phyloP scores from a whole-genome alignment of 2,797 vertebrate genomes.

The Erpetoichthys calabaricus region DNA sequence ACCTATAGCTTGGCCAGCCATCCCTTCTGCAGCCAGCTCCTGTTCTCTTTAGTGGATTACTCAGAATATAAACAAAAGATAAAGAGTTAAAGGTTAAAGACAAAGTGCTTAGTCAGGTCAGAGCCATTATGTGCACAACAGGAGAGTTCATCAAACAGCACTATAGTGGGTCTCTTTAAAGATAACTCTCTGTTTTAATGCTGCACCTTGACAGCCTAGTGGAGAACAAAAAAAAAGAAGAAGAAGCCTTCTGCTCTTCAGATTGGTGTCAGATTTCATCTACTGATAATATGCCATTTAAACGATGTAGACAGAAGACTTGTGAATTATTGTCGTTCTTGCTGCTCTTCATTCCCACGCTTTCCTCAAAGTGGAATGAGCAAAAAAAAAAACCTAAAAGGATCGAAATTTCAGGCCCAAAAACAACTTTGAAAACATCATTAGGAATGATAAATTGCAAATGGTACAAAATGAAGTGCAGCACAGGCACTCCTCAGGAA shows the following conservation, averaged over 20 bases:
- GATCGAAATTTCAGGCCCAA: slow-evolving; percentile 6
- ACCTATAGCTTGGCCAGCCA: no score
- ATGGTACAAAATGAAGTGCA: slow-evolving; percentile 7
- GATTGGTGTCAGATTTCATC: slow-evolving; percentile 8
- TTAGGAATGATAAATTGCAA: slow-evolving; percentile 14
- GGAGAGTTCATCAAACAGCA: no score
- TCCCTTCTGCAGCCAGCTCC: no score
- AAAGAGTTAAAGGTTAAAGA: slow-evolving; percentile 1
- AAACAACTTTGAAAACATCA: slow-evolving; percentile 9
- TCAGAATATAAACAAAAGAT: slow-evolving; percentile 4
- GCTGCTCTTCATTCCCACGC: neutral
- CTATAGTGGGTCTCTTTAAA: neutral
- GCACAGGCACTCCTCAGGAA: no score
- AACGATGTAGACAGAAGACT: slow-evolving; percentile 7
- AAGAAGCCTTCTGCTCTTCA: neutral
- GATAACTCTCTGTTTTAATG: neutral
- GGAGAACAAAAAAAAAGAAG: slow-evolving; percentile 6
- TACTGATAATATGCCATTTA: slow-evolving; percentile 2
- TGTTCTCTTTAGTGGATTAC: no score
- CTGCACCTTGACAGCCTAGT: slow-evolving; percentile 1
- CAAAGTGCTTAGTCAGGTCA: neutral
- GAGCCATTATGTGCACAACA: slow-evolving; percentile 1
- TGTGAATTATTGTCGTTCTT: neutral
- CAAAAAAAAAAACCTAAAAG: slow-evolving; percentile 3
- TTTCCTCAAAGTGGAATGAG: slow-evolving; percentile 2